These are phyloP conservation scores for Nestor notabilis DNA, from an alignment of 2,113 vertebrate species.

Conservation along the genomic window DNA sequence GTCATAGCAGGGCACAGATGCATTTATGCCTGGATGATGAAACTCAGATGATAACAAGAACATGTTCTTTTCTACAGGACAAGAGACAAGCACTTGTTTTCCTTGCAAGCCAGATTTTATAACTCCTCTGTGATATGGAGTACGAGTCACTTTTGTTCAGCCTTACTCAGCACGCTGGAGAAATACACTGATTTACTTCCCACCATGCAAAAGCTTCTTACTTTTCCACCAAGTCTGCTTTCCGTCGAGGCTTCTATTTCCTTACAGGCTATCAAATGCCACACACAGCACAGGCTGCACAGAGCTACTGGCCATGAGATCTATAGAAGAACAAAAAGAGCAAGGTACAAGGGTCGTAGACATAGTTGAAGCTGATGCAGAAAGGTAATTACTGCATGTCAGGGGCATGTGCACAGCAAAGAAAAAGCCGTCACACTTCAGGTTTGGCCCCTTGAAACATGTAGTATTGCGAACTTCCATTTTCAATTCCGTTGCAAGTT, in stretches of 20 bases:
- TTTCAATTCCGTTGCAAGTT: neutral
- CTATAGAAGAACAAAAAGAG: neutral
- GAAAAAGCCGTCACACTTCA: neutral
- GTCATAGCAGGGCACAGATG: slow-evolving; percentile 18
- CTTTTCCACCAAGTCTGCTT: neutral
- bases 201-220: neutral
- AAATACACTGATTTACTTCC: neutral
- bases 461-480: neutral
- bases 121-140: neutral
- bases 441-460: neutral
- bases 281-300: neutral
- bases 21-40: neutral
- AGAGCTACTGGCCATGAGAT: neutral
- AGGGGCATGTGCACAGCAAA: neutral
- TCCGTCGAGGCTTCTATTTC: neutral
- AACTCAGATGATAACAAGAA: slow-evolving; percentile 11
- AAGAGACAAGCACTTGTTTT: neutral
- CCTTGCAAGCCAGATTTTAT: neutral
- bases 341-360: neutral
- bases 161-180: neutral
- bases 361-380: neutral
- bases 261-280: neutral
- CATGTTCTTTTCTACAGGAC: neutral
- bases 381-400: neutral
- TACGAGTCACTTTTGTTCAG: neutral